Conservation (phyloP, 2,113 vertebrate species). For the Hydrolagus affinis region DNA sequence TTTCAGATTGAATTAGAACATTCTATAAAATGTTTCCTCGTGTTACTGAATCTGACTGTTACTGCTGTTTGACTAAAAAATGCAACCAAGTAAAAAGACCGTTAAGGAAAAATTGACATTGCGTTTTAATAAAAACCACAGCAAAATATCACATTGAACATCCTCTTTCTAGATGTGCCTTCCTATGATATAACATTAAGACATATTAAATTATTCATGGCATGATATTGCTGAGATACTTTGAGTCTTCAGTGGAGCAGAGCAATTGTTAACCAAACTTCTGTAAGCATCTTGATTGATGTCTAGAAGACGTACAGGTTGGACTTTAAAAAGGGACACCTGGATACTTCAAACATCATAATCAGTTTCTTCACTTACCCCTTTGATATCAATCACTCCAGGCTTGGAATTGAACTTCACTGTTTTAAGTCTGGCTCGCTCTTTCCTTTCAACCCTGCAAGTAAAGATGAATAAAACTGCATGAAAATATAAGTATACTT, state of each 20-base stretch:
- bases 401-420: constrained; percentile 93
- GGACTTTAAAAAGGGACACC: background rate
- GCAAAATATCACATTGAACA: background rate
- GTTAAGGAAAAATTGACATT: background rate
- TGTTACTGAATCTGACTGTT: background rate
- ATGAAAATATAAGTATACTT: constrained; percentile 4
- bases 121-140: background rate
- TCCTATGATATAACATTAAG: background rate
- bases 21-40: background rate
- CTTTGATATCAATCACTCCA: constrained; percentile 85
- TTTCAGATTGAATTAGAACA: background rate
- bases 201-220: background rate
- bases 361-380: constrained; percentile 63
- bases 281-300: background rate
- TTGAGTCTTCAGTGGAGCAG: background rate
- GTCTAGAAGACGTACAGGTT: background rate
- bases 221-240: background rate
- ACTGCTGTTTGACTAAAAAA: background rate
- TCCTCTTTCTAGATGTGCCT: background rate
- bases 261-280: background rate
- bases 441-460: constrained; percentile 87
- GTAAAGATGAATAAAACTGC: constrained; percentile 40
- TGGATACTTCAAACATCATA: background rate
- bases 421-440: constrained; percentile 87
- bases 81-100: background rate